Base-by-base conservation (phyloP, 2,797 vertebrate genomes). In the Eidolon dupreanum region DNA sequence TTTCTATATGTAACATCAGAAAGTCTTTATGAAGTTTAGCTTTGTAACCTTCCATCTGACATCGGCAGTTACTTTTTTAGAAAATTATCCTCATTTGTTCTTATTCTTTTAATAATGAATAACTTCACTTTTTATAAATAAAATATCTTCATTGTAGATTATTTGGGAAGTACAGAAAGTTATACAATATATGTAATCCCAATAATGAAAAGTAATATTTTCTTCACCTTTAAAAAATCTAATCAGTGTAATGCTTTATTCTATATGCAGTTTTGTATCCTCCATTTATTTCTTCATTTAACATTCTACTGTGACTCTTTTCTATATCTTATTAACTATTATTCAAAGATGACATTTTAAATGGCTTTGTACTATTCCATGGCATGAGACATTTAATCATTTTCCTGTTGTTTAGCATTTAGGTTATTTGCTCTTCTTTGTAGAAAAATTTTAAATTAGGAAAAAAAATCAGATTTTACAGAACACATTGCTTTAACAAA, bases 31-130 rank as follows among this genome's bases (percentile, higher is more conserved):
- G 55, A 90, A 11, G 26, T 70, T 55, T 16, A 88, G 6, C 7
- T 82, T 82, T 85, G 46, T 43, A 94, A 41, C 26, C n/a, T 93
- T 95, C 36, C 51, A 12, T 38, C 46, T 84, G 24, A 94, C 9
- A 81, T 38, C 73, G 49, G 17, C 28, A 77, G 51, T 91, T 95
- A 43, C 9, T 79, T 93, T 93, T 66, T 55, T 31, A 70, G 66
- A 71, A 87, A 94, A 70, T 88, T 86, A 74, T 74, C 88, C 19
- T 92, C 1, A 46, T 91, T 38, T 33, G 7, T 79, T 74, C 12
- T 91, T 78, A 68, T 71, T 82, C 24, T 88, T 81, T 94, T 74
- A 84, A 49, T 59, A 83, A 88, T 94, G 92, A 93, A 46, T 84
- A 43, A 73, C 20, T 61, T 94, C 63, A 78, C 66, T 74, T 92